Conservation (phyloP, 2,888 invertebrate genomes). For the Meiosimyza platycephala region DNA sequence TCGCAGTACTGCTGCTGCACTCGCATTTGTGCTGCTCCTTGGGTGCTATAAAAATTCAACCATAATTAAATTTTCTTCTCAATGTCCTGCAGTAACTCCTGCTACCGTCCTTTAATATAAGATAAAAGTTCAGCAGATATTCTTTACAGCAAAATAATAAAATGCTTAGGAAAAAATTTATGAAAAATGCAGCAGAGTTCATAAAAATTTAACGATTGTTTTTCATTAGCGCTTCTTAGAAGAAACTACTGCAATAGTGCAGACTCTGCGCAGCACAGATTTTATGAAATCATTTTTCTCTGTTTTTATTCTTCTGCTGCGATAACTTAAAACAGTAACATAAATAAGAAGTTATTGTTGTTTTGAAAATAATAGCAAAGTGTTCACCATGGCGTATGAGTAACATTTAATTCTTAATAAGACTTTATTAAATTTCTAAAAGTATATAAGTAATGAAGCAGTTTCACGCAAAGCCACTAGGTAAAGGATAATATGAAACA, state of each 20-base stretch:
- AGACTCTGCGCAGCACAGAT: background rate
- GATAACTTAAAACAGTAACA: background rate
- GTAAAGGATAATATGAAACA: too few relatives aligned
- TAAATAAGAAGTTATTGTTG: background rate
- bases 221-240: constrained; percentile 6
- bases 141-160: too few relatives aligned
- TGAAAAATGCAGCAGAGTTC: background rate
- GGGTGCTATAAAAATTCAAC: constrained; percentile 8
- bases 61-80: constrained; percentile 23
- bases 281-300: background rate
- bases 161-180: background rate
- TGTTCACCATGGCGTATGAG: constrained; percentile 4
- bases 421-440: too few relatives aligned
- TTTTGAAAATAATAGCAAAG: background rate
- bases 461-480: too few relatives aligned
- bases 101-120: background rate
- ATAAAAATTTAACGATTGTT: constrained; percentile 2
- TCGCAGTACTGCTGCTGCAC: too few relatives aligned
- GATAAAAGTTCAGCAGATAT: background rate
- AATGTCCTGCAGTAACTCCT: background rate
- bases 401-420: background rate
- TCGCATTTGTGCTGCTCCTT: too few relatives aligned
- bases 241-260: background rate
- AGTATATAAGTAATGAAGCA: too few relatives aligned
- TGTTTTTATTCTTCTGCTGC: too few relatives aligned